These are phyloP conservation scores for Gymnoscopelus microlampas DNA, from an alignment of 2,797 vertebrate species.

Conservation along the genomic window DNA sequence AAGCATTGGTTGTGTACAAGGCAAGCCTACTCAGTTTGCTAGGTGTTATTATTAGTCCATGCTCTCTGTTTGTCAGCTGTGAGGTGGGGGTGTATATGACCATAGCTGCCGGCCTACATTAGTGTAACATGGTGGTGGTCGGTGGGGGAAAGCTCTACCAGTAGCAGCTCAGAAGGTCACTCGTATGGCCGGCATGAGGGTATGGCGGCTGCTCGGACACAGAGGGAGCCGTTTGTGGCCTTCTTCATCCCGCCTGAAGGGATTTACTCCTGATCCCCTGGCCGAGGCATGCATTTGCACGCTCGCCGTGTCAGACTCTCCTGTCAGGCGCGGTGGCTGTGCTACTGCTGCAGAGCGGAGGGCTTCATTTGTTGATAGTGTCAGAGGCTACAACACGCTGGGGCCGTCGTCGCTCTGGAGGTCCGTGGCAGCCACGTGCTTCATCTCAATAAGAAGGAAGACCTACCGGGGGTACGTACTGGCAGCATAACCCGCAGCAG, in stretches of 20 bases:
- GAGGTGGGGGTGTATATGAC: slow-evolving; percentile 33
- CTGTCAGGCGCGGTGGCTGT: slow-evolving; percentile 16
- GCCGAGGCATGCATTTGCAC: slow-evolving; percentile 37
- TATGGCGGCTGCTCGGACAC: slow-evolving; percentile 35
- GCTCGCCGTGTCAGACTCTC: slow-evolving; percentile 17
- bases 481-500: neutral
- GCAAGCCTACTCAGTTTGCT: slow-evolving; percentile 21
- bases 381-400: slow-evolving; percentile 43
- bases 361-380: neutral
- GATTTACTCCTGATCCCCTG: slow-evolving; percentile 71
- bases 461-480: slow-evolving; percentile 69
- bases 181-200: slow-evolving; percentile 41
- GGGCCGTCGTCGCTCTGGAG: slow-evolving; percentile 54
- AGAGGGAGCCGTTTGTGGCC: slow-evolving; percentile 28
- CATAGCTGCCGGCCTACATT: slow-evolving; percentile 7
- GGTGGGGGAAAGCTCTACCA: neutral
- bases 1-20: slow-evolving; percentile 34
- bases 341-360: slow-evolving; percentile 14
- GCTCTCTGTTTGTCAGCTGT: slow-evolving; percentile 41
- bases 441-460: slow-evolving; percentile 57
- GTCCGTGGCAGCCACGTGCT: slow-evolving; percentile 42
- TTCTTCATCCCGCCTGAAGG: slow-evolving; percentile 71
- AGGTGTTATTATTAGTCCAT: slow-evolving; percentile 65
- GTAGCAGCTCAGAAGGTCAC: slow-evolving; percentile 4
- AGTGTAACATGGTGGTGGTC: slow-evolving; percentile 5